phyloP scores from a whole-genome alignment of 2,888 invertebrate genomes.

The Esperia sulphurella region DNA sequence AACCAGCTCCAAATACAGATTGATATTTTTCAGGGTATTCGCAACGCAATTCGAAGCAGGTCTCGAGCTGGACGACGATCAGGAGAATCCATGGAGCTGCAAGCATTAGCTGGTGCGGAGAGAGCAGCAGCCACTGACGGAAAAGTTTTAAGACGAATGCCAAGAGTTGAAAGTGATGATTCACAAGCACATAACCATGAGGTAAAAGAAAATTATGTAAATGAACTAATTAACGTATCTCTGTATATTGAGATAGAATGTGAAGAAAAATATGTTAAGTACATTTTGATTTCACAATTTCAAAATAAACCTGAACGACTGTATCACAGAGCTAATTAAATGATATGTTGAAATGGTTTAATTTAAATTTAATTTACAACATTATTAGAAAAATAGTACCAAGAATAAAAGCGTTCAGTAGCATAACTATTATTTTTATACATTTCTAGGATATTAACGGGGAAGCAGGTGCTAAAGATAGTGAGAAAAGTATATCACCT shows the following conservation, averaged over 20 bases:
- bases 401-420: too few relatives aligned
- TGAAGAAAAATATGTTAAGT: too few relatives aligned
- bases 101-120: conserved; percentile 59
- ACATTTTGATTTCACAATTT: too few relatives aligned
- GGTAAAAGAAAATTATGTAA: conserved; percentile 26
- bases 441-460: conserved; percentile 59
- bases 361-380: too few relatives aligned
- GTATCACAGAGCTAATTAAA: too few relatives aligned
- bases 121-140: conserved; percentile 59
- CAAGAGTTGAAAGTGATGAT: conserved; percentile 86
- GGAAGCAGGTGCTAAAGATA: conserved; percentile 70
- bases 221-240: too few relatives aligned
- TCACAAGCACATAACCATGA: conserved; percentile 70
- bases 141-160: conserved; percentile 84
- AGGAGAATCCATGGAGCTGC: conserved; percentile 83
- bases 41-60: conserved; percentile 79
- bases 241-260: too few relatives aligned
- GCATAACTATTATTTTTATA: too few relatives aligned
- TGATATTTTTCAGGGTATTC: conserved; percentile 61
- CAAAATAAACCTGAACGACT: too few relatives aligned
- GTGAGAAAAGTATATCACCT: conserved; percentile 83
- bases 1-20: not conserved
- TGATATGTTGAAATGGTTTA: too few relatives aligned
- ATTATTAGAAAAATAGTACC: too few relatives aligned
- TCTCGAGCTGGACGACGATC: conserved; percentile 76